Conservation (phyloP, 2,888 invertebrate genomes). For the Monoplex corrugatus region DNA sequence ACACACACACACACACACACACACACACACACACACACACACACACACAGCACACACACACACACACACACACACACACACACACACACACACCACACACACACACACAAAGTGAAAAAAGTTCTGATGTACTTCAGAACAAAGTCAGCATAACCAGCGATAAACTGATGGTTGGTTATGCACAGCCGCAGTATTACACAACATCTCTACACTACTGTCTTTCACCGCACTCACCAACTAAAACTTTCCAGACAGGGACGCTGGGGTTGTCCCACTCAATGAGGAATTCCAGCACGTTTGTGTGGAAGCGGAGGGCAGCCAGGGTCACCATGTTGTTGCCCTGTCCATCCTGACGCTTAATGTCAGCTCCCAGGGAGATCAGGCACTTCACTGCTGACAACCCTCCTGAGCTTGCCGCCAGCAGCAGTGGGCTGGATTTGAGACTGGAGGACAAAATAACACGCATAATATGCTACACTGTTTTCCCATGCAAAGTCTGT, state of each 20-base stretch:
- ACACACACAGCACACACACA: too few relatives aligned
- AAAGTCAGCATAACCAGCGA: too few relatives aligned
- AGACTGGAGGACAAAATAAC: too few relatives aligned
- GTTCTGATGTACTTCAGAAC: too few relatives aligned
- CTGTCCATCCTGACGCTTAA: conserved; percentile 70
- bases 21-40: too few relatives aligned
- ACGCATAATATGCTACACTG: background rate
- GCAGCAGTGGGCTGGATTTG: conserved; percentile 78
- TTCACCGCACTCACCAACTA: conserved; percentile 79
- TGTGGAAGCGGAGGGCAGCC: conserved; percentile 80
- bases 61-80: too few relatives aligned
- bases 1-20: background rate
- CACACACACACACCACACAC: too few relatives aligned
- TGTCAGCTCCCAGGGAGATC: conserved; percentile 76
- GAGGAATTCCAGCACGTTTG: conserved; percentile 80
- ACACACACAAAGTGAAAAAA: too few relatives aligned
- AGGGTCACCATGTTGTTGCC: conserved; percentile 79
- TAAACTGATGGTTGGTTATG: too few relatives aligned
- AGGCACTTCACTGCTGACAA: conserved; percentile 78
- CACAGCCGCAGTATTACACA: background rate
- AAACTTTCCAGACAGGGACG: conserved; percentile 79
- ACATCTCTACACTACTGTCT: background rate
- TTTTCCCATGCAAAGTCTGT: too few relatives aligned
- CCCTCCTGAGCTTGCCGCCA: conserved; percentile 81
- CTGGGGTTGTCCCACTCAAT: conserved; percentile 77